Evolutionary conservation across 2,113 vertebrate species (phyloP), one percentile per base, ranked within the genome.

Genomic region (Callipepla californica): DNA sequence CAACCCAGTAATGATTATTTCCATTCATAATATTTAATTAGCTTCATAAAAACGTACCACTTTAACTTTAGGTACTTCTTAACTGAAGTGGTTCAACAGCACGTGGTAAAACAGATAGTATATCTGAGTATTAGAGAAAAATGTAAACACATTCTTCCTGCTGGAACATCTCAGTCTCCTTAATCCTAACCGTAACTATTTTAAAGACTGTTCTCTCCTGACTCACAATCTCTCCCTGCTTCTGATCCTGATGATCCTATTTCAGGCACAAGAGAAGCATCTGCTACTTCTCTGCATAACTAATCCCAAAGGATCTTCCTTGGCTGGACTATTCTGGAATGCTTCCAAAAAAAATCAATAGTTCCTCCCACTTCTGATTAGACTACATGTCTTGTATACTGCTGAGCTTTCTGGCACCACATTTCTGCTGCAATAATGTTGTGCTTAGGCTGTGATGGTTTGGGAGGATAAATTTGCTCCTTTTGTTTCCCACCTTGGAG

Each of bases 251-350:
- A 93, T 36, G 36, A 86, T 80, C 55, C 65, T 74, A 66, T 73
- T 93, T 91, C 70, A 79, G 38, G 38, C 70, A 89, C 30, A 92
- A 87, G 42, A 89, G 32, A 89, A 82, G 32, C 59, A 87, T 73
- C 85, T 94, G 72, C 63, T 76, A 34, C 87, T 94, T 89, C 63
- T 69, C 81, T 48, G 53, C 36, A 38, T 36, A 91, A 91, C 53
- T 77, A 93, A 94, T 80, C 38, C 58, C 83, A 69, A 65, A 85
- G 13, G n/a, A 81, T 74, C 86, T 61, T 89, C 66, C 34, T 70
- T 67, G 50, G 30, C 55, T 57, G 47, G 30, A 65, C 44, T 73
- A 26, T 23, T 81, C 13, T 48, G 42, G 68, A 83, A 19, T 36
- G n/a, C 17, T 86, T 86, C 57, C 48, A 78, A 65, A 25, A 13